Conservation (phyloP, 2,797 vertebrate genomes). For the Rhinella marina region DNA sequence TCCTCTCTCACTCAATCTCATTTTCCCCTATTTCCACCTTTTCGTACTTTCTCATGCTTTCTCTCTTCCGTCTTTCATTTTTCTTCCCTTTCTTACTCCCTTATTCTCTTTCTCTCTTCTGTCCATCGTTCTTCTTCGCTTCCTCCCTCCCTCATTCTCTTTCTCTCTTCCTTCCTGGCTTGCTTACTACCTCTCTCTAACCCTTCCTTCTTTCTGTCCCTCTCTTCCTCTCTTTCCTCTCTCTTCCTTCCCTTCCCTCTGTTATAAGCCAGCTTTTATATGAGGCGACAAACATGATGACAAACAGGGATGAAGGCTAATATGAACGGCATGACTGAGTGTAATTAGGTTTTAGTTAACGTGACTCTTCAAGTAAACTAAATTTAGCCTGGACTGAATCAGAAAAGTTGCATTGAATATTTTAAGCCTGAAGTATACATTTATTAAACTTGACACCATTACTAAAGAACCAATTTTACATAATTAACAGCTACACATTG, state of each 20-base stretch:
- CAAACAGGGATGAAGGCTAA: neutral
- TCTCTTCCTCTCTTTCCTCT: too few relatives aligned
- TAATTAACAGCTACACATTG: slow-evolving; percentile 55
- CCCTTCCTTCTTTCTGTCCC: neutral
- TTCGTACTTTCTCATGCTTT: neutral
- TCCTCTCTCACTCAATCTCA: neutral
- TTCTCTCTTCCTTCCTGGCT: neutral
- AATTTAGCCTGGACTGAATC: slow-evolving; percentile 25
- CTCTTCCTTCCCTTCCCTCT: neutral
- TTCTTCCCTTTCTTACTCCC: neutral
- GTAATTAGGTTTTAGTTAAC: slow-evolving; percentile 13
- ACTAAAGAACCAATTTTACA: slow-evolving; percentile 48
- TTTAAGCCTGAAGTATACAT: slow-evolving; percentile 43
- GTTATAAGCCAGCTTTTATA: neutral
- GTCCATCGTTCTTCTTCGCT: neutral
- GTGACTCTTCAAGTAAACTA: slow-evolving; percentile 4
- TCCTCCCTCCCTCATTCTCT: neutral
- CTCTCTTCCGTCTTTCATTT: neutral
- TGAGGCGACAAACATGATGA: neutral
- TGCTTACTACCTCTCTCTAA: neutral
- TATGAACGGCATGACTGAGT: neutral
- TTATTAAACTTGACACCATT: slow-evolving; percentile 52
- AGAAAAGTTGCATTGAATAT: slow-evolving; percentile 33
- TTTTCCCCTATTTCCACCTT: too few relatives aligned
- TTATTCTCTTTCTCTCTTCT: neutral